Base-by-base conservation (phyloP, 2,888 invertebrate genomes). In the Neoaliturus tenellus region DNA sequence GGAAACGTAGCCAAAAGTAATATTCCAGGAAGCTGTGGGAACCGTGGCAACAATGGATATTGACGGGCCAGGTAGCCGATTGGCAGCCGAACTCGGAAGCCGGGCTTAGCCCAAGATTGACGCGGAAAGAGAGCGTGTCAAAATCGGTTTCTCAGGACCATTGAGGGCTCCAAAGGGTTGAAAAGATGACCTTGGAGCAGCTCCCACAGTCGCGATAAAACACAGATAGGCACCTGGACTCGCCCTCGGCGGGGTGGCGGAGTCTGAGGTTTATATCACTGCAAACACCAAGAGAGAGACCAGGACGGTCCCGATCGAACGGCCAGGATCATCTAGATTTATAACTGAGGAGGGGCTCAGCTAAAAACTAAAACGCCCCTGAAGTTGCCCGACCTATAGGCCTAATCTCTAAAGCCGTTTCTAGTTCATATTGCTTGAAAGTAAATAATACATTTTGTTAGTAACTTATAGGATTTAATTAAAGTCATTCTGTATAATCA, bases 71-170 rank as follows among this genome's bases (percentile, higher is more conserved):
- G 39, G 69, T 69, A 39, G 39, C 39, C 31, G 10, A 58, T 28
- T 58, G 58, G 12, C 58, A 28, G 28, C 6, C 28, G 67, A 33
- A 69, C 35, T 69, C 6, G 69, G 69, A 69, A 69, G 69, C 67
- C 51, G 20, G 14, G 51, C 62, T 62, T 28, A 62, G 62, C 10
- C 20, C 39, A 20, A 35, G 69, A 69, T 39, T 69, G 39, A 39
- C 69, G 69, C 39, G 69, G 69, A 69, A 69, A 35, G 69, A 69
- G 69, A 69, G 69, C 69, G 69, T 69, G 33, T 69, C 69, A 69
- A 69, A 69, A 69, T 69, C 69, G 69, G 35, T 35, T 69, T 69
- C 69, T 69, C 69, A 69, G 69, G 39, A 17, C 69, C 69, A 69
- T 69, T 69, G 35, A 69, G 69, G 20, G 39, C 35, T 31, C 6